Conservation (phyloP, 2,113 vertebrate genomes). For the Polypterus bichir region DNA sequence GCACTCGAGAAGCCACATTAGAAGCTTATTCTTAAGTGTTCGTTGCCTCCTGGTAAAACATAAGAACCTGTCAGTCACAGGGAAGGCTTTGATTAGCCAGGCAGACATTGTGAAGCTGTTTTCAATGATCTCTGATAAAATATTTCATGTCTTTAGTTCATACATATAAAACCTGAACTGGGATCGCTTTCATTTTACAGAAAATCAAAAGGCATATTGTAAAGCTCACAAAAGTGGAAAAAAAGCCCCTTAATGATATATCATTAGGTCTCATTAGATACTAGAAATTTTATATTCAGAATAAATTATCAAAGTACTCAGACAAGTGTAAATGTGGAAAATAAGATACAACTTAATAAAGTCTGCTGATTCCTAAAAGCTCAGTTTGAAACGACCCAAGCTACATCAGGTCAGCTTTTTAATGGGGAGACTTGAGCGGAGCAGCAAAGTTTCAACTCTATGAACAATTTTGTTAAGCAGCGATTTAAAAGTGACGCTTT, state of each 20-base stretch:
- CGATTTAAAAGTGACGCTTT: no score
- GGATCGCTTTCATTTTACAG: constrained; percentile 2
- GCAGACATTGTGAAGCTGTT: constrained; percentile 7
- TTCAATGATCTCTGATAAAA: constrained; percentile 8
- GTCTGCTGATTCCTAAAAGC: no score
- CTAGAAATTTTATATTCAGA: background rate
- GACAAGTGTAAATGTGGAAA: no score
- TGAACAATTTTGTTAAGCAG: no score
- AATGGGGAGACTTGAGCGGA: no score
- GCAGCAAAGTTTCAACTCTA: no score
- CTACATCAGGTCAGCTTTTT: no score
- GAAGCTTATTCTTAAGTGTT: constrained; percentile 10
- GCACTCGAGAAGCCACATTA: constrained; percentile 7
- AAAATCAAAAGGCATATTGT: background rate
- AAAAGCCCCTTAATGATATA: background rate
- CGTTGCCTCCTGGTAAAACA: constrained; percentile 6
- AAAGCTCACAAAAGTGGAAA: background rate
- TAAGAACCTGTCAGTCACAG: constrained; percentile 6
- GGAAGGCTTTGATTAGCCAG: constrained; percentile 14
- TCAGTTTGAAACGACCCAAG: no score
- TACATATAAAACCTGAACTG: background rate
- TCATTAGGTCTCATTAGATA: background rate
- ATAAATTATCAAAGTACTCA: no score
- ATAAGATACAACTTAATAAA: no score
- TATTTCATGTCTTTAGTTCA: constrained; percentile 6